Evolutionary conservation across 2,888 invertebrate species (phyloP).

Genomic region (Rotaria macrura): DNA sequence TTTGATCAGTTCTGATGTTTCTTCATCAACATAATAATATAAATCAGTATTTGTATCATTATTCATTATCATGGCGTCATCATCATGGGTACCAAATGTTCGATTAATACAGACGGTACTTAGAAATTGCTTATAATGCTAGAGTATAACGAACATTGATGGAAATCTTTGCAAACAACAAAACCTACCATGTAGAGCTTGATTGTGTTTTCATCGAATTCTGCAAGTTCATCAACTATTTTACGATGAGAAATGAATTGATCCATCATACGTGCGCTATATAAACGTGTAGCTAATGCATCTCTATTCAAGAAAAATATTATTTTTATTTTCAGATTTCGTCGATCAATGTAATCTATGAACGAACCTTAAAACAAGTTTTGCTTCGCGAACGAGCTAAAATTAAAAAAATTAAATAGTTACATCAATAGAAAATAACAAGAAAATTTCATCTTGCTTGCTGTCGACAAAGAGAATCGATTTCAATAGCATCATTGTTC

Average conservation of each 20-base stretch:
- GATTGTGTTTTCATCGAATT: background rate
- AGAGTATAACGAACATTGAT: too few species aligned
- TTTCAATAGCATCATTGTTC: background rate
- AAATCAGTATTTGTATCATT: background rate
- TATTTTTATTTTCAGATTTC: too few species aligned
- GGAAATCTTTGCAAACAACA: too few species aligned
- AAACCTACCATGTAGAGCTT: background rate
- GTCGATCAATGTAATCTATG: too few species aligned
- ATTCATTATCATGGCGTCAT: background rate
- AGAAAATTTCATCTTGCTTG: background rate
- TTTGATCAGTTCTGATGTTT: constrained; percentile 1
- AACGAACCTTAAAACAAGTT: background rate
- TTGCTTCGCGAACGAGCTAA: background rate
- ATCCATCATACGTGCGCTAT: background rate
- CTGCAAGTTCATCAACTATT: background rate
- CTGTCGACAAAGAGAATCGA: constrained; percentile 17
- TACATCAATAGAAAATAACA: background rate
- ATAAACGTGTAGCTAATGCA: constrained; percentile 11
- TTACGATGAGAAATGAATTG: background rate
- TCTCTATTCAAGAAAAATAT: too few species aligned
- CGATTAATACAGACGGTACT: background rate
- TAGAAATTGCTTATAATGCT: constrained; percentile 5
- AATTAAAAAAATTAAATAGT: background rate
- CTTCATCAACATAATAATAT: constrained; percentile 16
- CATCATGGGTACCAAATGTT: background rate